Base-by-base conservation (phyloP, 2,113 vertebrate species). In the Danionella cerebrum region DNA sequence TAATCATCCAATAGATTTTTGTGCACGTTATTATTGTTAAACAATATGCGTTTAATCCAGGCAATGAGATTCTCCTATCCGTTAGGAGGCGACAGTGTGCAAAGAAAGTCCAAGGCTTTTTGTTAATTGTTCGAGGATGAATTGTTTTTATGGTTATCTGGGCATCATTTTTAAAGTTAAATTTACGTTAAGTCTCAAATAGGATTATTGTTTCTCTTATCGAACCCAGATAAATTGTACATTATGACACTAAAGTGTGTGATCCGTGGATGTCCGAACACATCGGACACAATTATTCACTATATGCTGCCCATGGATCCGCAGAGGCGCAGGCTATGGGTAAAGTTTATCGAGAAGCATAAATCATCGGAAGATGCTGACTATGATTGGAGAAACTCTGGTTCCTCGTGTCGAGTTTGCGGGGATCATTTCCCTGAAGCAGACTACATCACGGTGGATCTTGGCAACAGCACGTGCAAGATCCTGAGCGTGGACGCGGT, bases 401-500 rank as follows among this genome's bases (percentile, higher is more conserved):
- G 27, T 6, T 10, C 3, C 39, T 36, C 29, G 2, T 38, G 29
- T 11, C 48, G 73, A 2, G 41, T 75, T 2, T 75, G 74, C 13
- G 48, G 53, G n/a, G 60, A 47, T 5, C 69, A 71, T 65, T 76
- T 74, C 18, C 47, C 67, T 9, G 44, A 60, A 51, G 67, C 66
- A 2, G 24, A 27, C 67, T 70, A 47, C 21, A 53, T 64, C 6
- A 24, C 47, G 33, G 21, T 74, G 13, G 38, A 66, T 31, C 54
- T 70, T 33, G 74, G 70, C 19, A 59, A 52, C 22, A 65, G 44
- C 44, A 72, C 31, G 14, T 48, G 65, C 12, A 29, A 41, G 11
- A 55, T 76, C 35, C 29, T 76, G 16, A 69, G 67, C 48, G 52
- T 72, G 10, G 70, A 76, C n/a, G 70, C 69, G 4, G 58, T 76